These are phyloP conservation scores for Cervus canadensis DNA, from an alignment of 2,113 vertebrate genomes.

Conservation along the genomic window DNA sequence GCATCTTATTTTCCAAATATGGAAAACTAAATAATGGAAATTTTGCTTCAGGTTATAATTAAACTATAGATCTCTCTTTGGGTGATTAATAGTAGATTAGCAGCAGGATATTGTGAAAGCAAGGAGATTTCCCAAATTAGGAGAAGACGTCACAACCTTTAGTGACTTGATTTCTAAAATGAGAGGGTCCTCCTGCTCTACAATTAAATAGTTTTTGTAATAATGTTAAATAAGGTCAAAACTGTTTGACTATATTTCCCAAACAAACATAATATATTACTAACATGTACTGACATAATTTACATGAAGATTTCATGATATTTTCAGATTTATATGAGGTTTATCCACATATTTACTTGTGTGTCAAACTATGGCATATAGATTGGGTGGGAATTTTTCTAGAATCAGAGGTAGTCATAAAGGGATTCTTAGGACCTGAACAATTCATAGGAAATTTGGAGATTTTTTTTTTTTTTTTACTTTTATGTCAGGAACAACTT, in stretches of 20 bases:
- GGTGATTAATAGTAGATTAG: not conserved
- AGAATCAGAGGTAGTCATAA: not conserved
- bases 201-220: not conserved
- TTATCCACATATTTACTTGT: not conserved
- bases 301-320: not conserved
- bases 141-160: not conserved
- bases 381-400: not conserved
- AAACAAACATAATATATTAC: not conserved
- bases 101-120: not conserved
- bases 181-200: not conserved
- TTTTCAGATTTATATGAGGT: not conserved
- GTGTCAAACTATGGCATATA: not conserved
- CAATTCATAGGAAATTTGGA: not conserved
- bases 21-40: not conserved
- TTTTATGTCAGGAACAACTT: not conserved
- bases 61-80: not conserved
- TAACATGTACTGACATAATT: not conserved
- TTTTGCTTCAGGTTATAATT: not conserved
- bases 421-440: not conserved
- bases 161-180: not conserved
- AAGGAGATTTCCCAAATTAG: not conserved
- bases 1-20: constrained; percentile 4
- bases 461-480: not conserved
- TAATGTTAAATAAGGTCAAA: not conserved
- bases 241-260: not conserved